phyloP scores from a whole-genome alignment of 2,888 invertebrate genomes.

The Gari tellinella region DNA sequence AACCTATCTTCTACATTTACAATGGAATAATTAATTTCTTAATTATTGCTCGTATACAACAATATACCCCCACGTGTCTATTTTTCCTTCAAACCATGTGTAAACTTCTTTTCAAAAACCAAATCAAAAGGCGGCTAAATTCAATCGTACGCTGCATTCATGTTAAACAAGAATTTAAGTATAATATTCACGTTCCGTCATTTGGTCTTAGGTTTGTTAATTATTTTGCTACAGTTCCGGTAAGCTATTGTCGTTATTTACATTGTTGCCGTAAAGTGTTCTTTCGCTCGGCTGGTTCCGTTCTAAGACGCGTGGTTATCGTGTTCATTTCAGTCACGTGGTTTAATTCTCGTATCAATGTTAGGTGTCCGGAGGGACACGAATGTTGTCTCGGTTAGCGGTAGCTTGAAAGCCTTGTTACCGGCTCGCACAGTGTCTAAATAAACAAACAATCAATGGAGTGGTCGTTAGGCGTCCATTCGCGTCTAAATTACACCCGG shows the following conservation, averaged over 20 bases:
- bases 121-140: slow-evolving; percentile 19
- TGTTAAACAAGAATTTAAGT: slow-evolving; percentile 23
- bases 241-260: slow-evolving; percentile 11
- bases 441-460: slow-evolving; percentile 24
- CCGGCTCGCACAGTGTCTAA: slow-evolving; percentile 17
- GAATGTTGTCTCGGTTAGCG: neutral
- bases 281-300: slow-evolving; percentile 29
- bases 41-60: neutral
- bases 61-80: slow-evolving; percentile 20
- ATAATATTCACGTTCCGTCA: slow-evolving; percentile 16
- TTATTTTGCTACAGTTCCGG: slow-evolving; percentile 27
- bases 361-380: slow-evolving; percentile 16
- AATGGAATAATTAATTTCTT: no score
- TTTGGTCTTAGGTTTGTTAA: slow-evolving; percentile 27
- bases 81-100: neutral
- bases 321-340: slow-evolving; percentile 17
- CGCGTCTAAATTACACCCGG: slow-evolving; percentile 22
- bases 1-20: no score
- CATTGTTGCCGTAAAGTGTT: slow-evolving; percentile 18
- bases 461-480: slow-evolving; percentile 8
- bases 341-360: slow-evolving; percentile 11
- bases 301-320: slow-evolving; percentile 26
- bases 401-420: slow-evolving; percentile 6
- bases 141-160: slow-evolving; percentile 26
- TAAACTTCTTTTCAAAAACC: slow-evolving; percentile 5